Evolutionary conservation across 35 echinoderm and acorn worm species (phyloP).

Genomic region (Ptychodera flava): DNA sequence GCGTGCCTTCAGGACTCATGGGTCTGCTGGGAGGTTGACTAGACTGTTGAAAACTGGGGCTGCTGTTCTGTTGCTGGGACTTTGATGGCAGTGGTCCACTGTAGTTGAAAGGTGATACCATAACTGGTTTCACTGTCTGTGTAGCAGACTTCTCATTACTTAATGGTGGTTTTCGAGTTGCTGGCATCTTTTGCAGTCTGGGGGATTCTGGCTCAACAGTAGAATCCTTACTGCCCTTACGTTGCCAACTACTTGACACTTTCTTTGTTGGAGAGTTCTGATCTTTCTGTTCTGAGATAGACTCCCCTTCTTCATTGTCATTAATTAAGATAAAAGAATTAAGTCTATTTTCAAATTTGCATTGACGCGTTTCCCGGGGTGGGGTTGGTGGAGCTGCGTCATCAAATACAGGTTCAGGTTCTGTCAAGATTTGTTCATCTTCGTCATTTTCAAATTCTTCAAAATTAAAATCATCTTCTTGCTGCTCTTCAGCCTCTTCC

Average conservation of each 20-base stretch:
- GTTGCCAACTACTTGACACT: neutral
- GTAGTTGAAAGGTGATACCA: slow-evolving; percentile 98
- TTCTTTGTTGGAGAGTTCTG: neutral
- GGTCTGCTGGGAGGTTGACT: neutral
- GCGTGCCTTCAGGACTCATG: neutral
- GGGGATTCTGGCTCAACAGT: slow-evolving; percentile 32
- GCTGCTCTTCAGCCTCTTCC: neutral
- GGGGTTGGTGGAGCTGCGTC: neutral
- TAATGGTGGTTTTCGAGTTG: neutral
- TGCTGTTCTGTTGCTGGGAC: neutral
- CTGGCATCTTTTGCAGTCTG: slow-evolving; percentile 47
- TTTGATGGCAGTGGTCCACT: slow-evolving; percentile 23
- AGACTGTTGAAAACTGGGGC: neutral
- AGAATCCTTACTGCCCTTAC: neutral
- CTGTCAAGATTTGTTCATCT: neutral
- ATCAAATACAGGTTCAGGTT: neutral
- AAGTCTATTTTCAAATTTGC: slow-evolving; percentile 44
- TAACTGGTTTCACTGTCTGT: slow-evolving; percentile 60
- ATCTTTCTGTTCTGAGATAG: neutral
- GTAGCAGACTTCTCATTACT: slow-evolving; percentile 63
- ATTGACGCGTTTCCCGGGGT: slow-evolving; percentile 8
- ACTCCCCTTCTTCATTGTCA: slow-evolving; percentile 21
- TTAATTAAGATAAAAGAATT: slow-evolving; percentile 58
- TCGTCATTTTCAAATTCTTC: neutral
- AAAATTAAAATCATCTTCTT: neutral